Evolutionary conservation across 2,797 vertebrate genomes (phyloP).

Genomic region (Psittacula derbiana): DNA sequence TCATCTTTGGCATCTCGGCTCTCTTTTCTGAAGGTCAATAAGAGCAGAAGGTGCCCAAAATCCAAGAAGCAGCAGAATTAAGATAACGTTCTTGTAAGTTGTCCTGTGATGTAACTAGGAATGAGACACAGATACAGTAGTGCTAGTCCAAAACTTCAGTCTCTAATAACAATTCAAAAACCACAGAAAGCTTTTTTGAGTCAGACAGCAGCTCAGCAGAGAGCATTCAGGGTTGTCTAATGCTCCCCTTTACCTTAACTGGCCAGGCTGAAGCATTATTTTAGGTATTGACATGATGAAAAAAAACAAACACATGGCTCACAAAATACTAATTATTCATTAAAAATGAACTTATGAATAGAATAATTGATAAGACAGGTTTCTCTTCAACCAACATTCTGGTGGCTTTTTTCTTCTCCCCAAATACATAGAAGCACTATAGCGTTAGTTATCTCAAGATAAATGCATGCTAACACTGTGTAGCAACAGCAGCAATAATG

Average conservation of each 20-base stretch:
- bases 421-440: background rate
- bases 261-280: background rate
- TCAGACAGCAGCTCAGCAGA: background rate
- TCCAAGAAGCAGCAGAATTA: background rate
- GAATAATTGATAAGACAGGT: background rate
- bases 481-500: constrained; percentile 9
- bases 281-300: background rate
- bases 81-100: background rate
- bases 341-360: background rate
- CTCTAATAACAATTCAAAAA: background rate
- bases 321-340: background rate
- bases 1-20: background rate
- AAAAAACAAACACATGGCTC: background rate
- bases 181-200: background rate
- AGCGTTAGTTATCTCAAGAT: background rate
- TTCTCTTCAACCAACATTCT: background rate
- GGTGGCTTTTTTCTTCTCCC: background rate
- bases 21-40: background rate
- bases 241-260: background rate
- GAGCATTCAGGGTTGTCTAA: background rate
- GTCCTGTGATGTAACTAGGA: background rate
- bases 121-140: background rate
- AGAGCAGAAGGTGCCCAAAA: background rate
- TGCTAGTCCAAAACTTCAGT: background rate
- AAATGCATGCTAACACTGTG: background rate